Conservation (phyloP, 2,113 vertebrate species). For the Cololabis saira region DNA sequence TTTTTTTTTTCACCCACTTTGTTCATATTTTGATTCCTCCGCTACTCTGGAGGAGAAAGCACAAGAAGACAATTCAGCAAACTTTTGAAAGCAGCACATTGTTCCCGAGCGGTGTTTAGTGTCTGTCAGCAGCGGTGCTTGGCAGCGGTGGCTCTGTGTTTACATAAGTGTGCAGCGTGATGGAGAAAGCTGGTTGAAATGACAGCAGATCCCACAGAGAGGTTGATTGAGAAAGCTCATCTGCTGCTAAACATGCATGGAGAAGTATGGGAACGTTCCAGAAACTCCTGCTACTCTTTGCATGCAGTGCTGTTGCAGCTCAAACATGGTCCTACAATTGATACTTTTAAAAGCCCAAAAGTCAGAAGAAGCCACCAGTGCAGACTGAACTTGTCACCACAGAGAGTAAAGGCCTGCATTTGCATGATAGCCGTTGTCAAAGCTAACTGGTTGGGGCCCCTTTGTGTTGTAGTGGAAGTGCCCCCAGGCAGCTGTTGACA, state of each 20-base stretch:
- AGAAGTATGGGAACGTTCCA: conserved; percentile 36
- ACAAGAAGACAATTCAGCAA: conserved; percentile 71
- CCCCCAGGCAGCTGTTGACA: background rate
- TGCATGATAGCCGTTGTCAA: background rate
- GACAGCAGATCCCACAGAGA: conserved; percentile 63
- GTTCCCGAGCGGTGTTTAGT: conserved; percentile 65
- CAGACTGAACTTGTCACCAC: background rate
- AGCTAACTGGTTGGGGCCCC: background rate
- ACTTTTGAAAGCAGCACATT: conserved; percentile 71
- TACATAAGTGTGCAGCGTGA: conserved; percentile 65
- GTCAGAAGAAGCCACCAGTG: no score
- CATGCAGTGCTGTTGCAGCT: no score
- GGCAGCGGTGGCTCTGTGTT: conserved; percentile 73
- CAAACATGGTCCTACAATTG: no score
- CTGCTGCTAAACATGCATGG: conserved; percentile 54
- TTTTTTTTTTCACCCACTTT: conserved; percentile 27
- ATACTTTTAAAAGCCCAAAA: no score
- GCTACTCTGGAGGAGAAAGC: conserved; percentile 32
- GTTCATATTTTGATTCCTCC: conserved; percentile 21
- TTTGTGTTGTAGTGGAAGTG: background rate
- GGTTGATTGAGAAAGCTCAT: conserved; percentile 61
- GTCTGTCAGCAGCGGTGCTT: conserved; percentile 75
- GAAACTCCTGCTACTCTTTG: conserved; percentile 11
- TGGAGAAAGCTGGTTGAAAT: conserved; percentile 58
- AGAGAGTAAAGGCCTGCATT: background rate